Conservation (phyloP, 1,140 invertebrate genomes). For the Anoplolepis gracilipes region DNA sequence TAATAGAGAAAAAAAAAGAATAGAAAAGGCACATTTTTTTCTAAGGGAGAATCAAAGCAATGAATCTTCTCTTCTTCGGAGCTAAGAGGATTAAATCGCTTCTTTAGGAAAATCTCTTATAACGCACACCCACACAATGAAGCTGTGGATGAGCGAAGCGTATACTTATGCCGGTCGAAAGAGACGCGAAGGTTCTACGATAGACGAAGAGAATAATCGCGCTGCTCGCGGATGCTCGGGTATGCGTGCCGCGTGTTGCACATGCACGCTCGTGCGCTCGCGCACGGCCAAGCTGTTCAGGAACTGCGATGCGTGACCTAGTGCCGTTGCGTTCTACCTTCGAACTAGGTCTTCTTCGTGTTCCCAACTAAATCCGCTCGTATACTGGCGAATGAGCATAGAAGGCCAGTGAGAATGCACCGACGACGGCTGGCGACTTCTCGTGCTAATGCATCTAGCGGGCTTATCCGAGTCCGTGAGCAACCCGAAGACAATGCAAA, state of each 20-base stretch:
- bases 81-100: neutral
- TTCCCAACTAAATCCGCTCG: constrained; percentile 82
- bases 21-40: constrained; percentile 21
- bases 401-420: constrained; percentile 64
- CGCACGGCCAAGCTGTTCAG: constrained; percentile 76
- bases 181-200: constrained; percentile 36
- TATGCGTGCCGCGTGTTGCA: constrained; percentile 72
- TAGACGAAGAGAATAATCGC: constrained; percentile 39
- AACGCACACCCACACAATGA: neutral
- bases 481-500: constrained; percentile 18
- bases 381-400: constrained; percentile 70
- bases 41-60: neutral
- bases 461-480: constrained; percentile 18
- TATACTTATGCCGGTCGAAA: neutral
- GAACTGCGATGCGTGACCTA: constrained; percentile 86
- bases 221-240: constrained; percentile 60
- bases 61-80: neutral
- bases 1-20: constrained; percentile 5
- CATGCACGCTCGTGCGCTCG: constrained; percentile 33
- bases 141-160: neutral
- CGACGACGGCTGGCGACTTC: constrained; percentile 14
- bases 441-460: constrained; percentile 32
- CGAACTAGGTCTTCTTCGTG: constrained; percentile 84
- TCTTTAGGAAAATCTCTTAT: neutral
- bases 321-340: constrained; percentile 85